Conservation (phyloP, 2,888 invertebrate genomes). For the Schizotus pectinicornis region DNA sequence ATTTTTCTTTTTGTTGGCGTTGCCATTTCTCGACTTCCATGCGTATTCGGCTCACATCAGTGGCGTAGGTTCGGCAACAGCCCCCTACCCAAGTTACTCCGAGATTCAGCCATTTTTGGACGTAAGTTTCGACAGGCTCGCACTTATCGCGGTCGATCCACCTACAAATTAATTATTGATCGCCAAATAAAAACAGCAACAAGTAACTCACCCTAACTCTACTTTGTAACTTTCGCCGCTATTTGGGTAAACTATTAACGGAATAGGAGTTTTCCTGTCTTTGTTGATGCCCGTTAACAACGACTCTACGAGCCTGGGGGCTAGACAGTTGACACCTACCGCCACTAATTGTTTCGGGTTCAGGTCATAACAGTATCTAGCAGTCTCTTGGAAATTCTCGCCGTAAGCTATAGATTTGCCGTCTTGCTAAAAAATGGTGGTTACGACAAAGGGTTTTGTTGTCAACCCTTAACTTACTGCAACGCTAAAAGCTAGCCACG, state of each 20-base stretch:
- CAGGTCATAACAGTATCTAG: constrained; percentile 67
- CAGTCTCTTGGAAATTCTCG: constrained; percentile 77
- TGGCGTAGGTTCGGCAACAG: constrained; percentile 86
- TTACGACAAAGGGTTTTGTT: not conserved
- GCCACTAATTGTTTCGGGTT: constrained; percentile 78
- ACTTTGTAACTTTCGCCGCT: constrained; percentile 84
- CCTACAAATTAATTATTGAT: constrained; percentile 54
- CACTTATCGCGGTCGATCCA: constrained; percentile 77
- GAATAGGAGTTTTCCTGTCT: constrained; percentile 62
- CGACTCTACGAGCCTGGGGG: constrained; percentile 68
- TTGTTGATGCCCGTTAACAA: constrained; percentile 66
- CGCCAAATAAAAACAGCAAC: not conserved
- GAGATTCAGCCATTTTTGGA: constrained; percentile 79
- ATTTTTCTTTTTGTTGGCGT: constrained; percentile 21
- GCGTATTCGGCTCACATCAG: constrained; percentile 77
- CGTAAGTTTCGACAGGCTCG: constrained; percentile 73
- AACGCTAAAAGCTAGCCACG: constrained; percentile 90
- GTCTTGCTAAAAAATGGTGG: constrained; percentile 60
- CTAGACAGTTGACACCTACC: constrained; percentile 88
- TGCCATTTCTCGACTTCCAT: constrained; percentile 65
- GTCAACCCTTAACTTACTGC: constrained; percentile 63
- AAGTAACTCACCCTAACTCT: constrained; percentile 65
- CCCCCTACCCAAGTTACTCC: constrained; percentile 90
- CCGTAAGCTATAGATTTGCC: constrained; percentile 75
- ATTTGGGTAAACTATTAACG: constrained; percentile 90